phyloP scores from a whole-genome alignment of 2,888 invertebrate genomes.

The Timandra comae region DNA sequence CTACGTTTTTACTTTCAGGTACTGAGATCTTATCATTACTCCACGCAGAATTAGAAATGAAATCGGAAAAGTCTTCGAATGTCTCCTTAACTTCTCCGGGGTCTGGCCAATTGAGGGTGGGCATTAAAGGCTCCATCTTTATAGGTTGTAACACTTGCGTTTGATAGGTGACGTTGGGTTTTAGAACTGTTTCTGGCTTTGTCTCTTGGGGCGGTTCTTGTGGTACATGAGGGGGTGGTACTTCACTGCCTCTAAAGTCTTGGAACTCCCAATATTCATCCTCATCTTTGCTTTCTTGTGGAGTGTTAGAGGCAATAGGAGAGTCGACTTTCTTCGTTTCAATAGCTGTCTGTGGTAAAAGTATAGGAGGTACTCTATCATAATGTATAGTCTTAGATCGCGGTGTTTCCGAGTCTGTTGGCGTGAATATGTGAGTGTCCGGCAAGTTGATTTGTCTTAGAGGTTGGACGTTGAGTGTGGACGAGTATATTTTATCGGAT shows the following conservation, averaged over 20 bases:
- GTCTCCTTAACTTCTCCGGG: conserved; percentile 67
- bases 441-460: conserved; percentile 66
- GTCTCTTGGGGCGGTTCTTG: conserved; percentile 18
- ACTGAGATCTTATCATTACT: conserved; percentile 25
- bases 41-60: conserved; percentile 46
- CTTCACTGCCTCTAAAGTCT: conserved; percentile 47
- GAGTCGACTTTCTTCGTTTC: conserved; percentile 20
- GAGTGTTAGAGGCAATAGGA: conserved; percentile 17
- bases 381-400: conserved; percentile 72
- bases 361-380: conserved; percentile 40
- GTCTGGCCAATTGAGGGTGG: conserved; percentile 70
- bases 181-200: conserved; percentile 17
- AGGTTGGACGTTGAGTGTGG: conserved; percentile 57
- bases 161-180: conserved; percentile 34
- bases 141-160: conserved; percentile 62
- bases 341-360: conserved; percentile 39
- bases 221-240: conserved; percentile 11
- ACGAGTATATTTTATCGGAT: conserved; percentile 56
- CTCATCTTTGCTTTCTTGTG: conserved; percentile 26
- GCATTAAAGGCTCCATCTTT: conserved; percentile 56
- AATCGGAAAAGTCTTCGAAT: conserved; percentile 65
- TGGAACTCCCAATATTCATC: conserved; percentile 67
- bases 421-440: conserved; percentile 72
- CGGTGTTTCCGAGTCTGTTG: conserved; percentile 70
- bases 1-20: conserved; percentile 8